Base-by-base conservation (phyloP, 1,140 invertebrate species). In the Atta texana region DNA sequence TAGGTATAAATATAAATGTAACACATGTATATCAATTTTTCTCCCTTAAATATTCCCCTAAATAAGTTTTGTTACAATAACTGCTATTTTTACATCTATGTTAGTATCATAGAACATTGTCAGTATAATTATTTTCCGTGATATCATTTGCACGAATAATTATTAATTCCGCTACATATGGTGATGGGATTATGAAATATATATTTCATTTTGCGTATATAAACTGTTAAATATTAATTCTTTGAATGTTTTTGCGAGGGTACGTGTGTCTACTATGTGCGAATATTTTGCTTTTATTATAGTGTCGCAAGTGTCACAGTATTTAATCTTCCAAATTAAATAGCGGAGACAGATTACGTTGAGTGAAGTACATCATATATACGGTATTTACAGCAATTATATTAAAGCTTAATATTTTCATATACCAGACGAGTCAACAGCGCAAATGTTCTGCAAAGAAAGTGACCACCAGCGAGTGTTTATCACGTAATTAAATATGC, bases 381-480 rank as follows among this genome's bases (percentile, higher is more conserved):
- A 77, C n/a, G 16, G 10, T 59, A 39, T 74, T 61, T 82, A 55
- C 39, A 82, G 55, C 57, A 82, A 82, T 82, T 82, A 31, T 55
- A 82, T 82, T 72, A 82, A 74, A 82, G 39, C 68, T 82, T 82
- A 34, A 74, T 61, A 82, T 74, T 82, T 82, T 74, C 39, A 74
- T 71, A 59, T 24, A 34, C 31, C 18, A 10, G 34, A 18, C 68
- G 68, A 59, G 63, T 85, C 82, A 85, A 76, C 63, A 16, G 18
- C 39, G 71, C 61, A 71, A 75, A 66, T 57, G 59, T 55, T 49
- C 24, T 53, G 51, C 66, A 77, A 68, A 61, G 49, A 74, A 75
- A 57, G 49, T 75, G 61, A 80, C 81, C 61, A 7, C 7, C 34
- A 12, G 21, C 39, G 51, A 51, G 31, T 16, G 61, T 81, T 75